A percentile compares a stretch with the other conserved stretches of the same genome.
phyloP scores from a whole-genome alignment of 1,140 invertebrate genomes.

The Theocolax elegans region DNA sequence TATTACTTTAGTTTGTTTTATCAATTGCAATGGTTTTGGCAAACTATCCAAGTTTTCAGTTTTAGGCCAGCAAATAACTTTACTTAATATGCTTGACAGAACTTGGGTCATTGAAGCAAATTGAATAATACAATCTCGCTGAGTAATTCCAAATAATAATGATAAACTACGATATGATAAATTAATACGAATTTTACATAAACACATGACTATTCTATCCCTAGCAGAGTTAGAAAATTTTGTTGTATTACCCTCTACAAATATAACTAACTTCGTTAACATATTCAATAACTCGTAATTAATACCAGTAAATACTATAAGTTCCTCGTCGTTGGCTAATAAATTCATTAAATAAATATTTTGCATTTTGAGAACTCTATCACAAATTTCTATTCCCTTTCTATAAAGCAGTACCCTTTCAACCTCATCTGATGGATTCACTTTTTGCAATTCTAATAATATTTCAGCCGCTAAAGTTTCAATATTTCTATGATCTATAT shows the following conservation, averaged over 20 bases:
- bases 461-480: constrained; percentile 27
- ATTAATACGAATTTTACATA: constrained; percentile 28
- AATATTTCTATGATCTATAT: background rate
- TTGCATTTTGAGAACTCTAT: constrained; percentile 1
- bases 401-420: background rate
- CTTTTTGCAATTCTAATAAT: constrained; percentile 27
- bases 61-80: constrained; percentile 25
- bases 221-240: background rate
- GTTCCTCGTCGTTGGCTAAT: constrained; percentile 16
- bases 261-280: background rate
- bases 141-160: constrained; percentile 6
- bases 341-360: constrained; percentile 8
- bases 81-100: constrained; percentile 1
- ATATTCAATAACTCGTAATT: constrained; percentile 3
- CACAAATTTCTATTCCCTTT: constrained; percentile 27
- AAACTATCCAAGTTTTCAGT: constrained; percentile 22
- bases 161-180: constrained; percentile 11
- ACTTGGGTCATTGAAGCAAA: background rate
- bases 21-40: constrained; percentile 8
- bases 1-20: constrained; percentile 20
- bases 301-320: constrained; percentile 28
- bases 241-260: background rate
- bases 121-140: background rate
- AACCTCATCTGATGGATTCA: background rate
- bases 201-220: constrained; percentile 21